A percentile compares a stretch with the other conserved stretches of the same genome.
These are phyloP conservation scores for Thermophis baileyi DNA, from an alignment of 2,113 vertebrate genomes.

Conservation along the genomic window DNA sequence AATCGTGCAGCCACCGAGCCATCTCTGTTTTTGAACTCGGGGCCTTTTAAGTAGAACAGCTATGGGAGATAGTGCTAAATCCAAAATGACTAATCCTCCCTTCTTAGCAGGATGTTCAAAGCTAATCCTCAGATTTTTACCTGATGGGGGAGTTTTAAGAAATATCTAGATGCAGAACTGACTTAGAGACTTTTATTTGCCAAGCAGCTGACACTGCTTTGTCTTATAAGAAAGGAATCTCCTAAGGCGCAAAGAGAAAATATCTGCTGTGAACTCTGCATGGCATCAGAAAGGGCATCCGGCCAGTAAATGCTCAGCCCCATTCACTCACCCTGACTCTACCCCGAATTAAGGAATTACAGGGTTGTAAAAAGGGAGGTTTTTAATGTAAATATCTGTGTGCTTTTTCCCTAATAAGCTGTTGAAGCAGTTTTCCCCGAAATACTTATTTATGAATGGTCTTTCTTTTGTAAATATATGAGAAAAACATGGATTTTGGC, in stretches of 20 bases:
- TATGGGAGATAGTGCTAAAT: neutral
- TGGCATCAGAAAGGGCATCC: too few species aligned
- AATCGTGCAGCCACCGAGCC: too few species aligned
- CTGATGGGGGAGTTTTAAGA: neutral
- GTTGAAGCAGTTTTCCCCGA: neutral
- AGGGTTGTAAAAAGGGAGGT: too few species aligned
- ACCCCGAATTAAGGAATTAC: too few species aligned
- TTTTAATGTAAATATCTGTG: too few species aligned
- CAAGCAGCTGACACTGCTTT: conserved; percentile 42
- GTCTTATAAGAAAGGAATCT: conserved; percentile 37
- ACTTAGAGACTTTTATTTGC: neutral
- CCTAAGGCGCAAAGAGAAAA: too few species aligned
- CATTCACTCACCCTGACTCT: too few species aligned
- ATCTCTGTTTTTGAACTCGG: too few species aligned
- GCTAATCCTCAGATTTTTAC: neutral
- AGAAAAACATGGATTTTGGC: neutral
- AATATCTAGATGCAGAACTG: neutral
- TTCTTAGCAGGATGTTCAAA: neutral
- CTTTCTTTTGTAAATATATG: neutral
- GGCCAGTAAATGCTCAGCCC: too few species aligned
- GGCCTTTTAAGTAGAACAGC: neutral
- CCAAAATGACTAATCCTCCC: neutral
- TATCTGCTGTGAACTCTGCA: too few species aligned
- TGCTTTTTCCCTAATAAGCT: neutral
- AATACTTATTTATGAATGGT: neutral